Percentiles rank a stretch among this genome's conserved stretches.
These are phyloP conservation scores for Harpalus rubripes DNA, from an alignment of 2,888 invertebrate species.

Conservation along the genomic window DNA sequence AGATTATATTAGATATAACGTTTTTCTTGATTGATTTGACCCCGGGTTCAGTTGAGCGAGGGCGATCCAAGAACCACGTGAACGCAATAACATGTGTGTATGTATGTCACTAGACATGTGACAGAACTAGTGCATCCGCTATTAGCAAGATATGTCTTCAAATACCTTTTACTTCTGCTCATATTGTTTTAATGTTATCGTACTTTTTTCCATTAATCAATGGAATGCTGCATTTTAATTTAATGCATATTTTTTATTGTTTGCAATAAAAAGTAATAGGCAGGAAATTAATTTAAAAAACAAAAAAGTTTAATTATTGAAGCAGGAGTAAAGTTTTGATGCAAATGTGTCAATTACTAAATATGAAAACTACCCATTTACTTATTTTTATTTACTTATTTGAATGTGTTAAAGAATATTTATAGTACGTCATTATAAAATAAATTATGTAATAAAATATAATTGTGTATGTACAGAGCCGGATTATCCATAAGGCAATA, in stretches of 20 bases:
- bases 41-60: slow-evolving; percentile 59
- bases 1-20: slow-evolving; percentile 32
- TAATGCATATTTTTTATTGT: neutral
- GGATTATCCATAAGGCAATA: no score
- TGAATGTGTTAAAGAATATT: no score
- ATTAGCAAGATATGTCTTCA: neutral
- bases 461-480: no score
- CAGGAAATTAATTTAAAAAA: neutral
- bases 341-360: neutral
- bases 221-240: neutral
- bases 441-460: no score
- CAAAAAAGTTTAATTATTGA: no score
- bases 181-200: neutral
- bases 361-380: neutral
- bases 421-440: no score
- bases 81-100: slow-evolving; percentile 14
- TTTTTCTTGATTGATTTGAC: slow-evolving; percentile 56
- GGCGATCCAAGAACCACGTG: slow-evolving; percentile 57
- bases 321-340: neutral
- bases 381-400: no score
- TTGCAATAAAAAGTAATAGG: neutral
- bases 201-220: neutral
- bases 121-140: slow-evolving; percentile 28
- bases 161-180: neutral
- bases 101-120: slow-evolving; percentile 34